These are phyloP conservation scores for Sebastes elongatus DNA, from an alignment of 2,797 vertebrate species.

Conservation along the genomic window DNA sequence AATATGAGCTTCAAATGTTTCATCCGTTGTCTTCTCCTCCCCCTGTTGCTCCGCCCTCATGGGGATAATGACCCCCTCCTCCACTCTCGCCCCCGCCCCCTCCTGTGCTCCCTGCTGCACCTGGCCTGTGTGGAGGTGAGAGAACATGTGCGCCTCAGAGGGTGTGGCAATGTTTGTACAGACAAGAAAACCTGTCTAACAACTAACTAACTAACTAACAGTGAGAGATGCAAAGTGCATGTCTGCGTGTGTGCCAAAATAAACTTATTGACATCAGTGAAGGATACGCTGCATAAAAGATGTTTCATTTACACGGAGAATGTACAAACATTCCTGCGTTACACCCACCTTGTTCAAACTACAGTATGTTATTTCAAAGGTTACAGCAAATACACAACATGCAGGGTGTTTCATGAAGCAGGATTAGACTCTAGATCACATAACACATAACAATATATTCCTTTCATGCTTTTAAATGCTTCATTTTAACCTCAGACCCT, in stretches of 20 bases:
- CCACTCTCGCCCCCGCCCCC: not conserved
- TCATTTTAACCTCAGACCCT: not conserved
- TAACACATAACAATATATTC: not conserved
- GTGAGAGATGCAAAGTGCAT: not conserved
- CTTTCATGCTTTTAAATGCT: not conserved
- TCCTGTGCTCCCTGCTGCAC: conserved; percentile 62
- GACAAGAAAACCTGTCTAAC: conserved; percentile 64
- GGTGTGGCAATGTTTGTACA: conserved; percentile 67
- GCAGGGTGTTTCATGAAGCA: not conserved
- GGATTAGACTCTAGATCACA: not conserved
- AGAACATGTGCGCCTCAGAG: conserved; percentile 40
- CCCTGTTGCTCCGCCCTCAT: conserved; percentile 65
- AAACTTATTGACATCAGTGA: not conserved
- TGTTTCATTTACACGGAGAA: not conserved
- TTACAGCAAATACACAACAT: not conserved
- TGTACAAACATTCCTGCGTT: not conserved
- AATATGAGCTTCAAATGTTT: conserved; percentile 64
- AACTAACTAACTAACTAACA: conserved; percentile 5
- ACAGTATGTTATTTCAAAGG: not conserved
- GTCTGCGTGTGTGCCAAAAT: not conserved
- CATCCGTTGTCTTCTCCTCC: conserved; percentile 52
- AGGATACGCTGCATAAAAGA: not conserved
- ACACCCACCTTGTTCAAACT: conserved; percentile 1
- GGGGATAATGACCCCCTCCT: conserved; percentile 46
- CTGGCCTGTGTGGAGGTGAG: conserved; percentile 65